phyloP scores from a whole-genome alignment of 37 sponge, comb jelly and placozoan species.

The Tethya wilhelma region DNA sequence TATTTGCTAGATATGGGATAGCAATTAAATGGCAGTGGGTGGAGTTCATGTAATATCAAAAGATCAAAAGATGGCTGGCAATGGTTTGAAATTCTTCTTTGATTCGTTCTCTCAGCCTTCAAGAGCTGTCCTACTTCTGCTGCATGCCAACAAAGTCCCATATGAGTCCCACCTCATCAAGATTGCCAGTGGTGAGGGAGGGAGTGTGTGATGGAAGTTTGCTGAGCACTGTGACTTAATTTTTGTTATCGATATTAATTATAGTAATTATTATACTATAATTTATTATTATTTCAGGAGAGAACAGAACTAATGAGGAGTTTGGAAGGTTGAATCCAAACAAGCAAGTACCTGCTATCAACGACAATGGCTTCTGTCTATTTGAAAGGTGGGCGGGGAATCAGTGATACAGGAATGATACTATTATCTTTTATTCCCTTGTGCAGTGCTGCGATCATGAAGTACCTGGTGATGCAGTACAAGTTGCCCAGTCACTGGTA shows the following conservation, averaged over 20 bases:
- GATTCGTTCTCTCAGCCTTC: slow-evolving; percentile 81
- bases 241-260: neutral
- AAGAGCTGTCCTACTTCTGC: slow-evolving; percentile 64
- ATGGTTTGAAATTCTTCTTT: slow-evolving; percentile 64
- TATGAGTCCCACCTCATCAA: slow-evolving; percentile 54
- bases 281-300: slow-evolving; percentile 35
- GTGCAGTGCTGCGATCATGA: slow-evolving; percentile 65
- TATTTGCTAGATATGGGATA: neutral
- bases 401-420: no score
- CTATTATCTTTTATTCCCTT: no score
- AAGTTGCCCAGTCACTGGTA: slow-evolving; percentile 77
- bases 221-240: neutral
- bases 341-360: slow-evolving; percentile 69
- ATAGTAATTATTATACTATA: neutral
- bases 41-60: neutral
- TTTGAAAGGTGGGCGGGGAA: slow-evolving; percentile 79
- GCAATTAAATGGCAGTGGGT: neutral
- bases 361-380: slow-evolving; percentile 72
- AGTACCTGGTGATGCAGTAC: slow-evolving; percentile 58
- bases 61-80: neutral
- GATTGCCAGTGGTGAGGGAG: slow-evolving; percentile 60
- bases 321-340: slow-evolving; percentile 45
- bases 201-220: neutral
- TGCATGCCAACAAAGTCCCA: slow-evolving; percentile 59
- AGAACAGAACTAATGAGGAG: slow-evolving; percentile 55